Base-by-base conservation (phyloP, 1,140 invertebrate genomes). In the Eufriesea mexicana region DNA sequence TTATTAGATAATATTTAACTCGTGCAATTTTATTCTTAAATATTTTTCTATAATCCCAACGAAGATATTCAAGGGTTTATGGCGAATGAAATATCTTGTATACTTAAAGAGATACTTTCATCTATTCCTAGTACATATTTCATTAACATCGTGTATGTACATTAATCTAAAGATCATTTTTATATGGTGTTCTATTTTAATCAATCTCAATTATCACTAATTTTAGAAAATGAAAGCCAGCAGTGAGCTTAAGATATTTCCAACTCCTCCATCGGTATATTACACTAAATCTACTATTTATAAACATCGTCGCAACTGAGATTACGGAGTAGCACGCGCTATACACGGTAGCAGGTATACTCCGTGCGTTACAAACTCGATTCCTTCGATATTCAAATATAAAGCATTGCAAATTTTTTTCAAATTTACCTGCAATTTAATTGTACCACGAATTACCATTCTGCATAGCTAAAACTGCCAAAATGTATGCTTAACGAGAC, bases 401-500 rank as follows among this genome's bases (percentile, higher is more conserved):
- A n/a, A 20, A 35, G 35, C 12, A 45, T 45, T 10, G 20, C 45
- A 12, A 10, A n/a, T 20, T 35, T n/a, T n/a, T n/a, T 14, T 9
- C 10, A 5, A 20, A 23, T 23, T 42, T 35, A 12, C 20, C 35
- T 42, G 9, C 25, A 62, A 62, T 35, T 62, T 9, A 66, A 66
- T 67, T 68, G 66, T 47, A 68, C 66, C 14, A 25, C 45, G n/a
- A 68, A 49, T 68, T n/a, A 47, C 20, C 12, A 68, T 68, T 67
- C 47, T 67, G 64, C 64, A 67, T 67, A 67, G 42, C 64, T 67
- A 67, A 67, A 23, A 67, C 64, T 67, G 64, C 66, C 66, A 68
- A 47, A 68, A 68, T 68, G 66, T 67, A 42, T 67, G 64, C 42
- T 67, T 67, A n/a, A 67, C 35, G 47, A 67, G 20, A 67, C 42